A percentile compares a stretch with the other conserved stretches of the same genome.
phyloP scores from a whole-genome alignment of 2,797 vertebrate genomes.

The Enteromius afrohamiltoni region DNA sequence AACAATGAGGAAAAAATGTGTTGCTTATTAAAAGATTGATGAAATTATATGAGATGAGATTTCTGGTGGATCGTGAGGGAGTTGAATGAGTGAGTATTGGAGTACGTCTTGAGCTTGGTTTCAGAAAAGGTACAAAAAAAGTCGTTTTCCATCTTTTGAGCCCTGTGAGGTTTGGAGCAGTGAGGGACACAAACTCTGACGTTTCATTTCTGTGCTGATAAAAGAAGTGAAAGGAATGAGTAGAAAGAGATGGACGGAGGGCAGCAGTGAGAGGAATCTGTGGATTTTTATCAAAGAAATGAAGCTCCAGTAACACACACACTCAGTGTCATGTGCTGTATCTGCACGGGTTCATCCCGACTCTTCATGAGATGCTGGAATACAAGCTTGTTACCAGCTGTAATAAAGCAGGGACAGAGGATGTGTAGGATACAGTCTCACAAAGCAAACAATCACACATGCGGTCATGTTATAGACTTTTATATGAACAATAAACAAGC shows the following conservation, averaged over 20 bases:
- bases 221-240: slow-evolving; percentile 5
- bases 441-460: not conserved
- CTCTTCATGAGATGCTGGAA: not conserved
- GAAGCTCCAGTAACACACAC: not conserved
- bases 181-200: not conserved
- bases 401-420: not conserved
- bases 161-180: not conserved
- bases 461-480: not conserved
- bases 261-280: slow-evolving; percentile 15
- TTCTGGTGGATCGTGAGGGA: not conserved
- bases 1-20: not conserved
- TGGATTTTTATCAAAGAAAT: slow-evolving; percentile 30
- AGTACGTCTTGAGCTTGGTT: not conserved
- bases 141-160: not conserved
- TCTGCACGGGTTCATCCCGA: not conserved
- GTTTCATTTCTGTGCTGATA: not conserved
- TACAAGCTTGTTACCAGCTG: not conserved
- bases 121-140: too few relatives aligned
- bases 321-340: not conserved
- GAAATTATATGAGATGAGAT: too few relatives aligned
- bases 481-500: not conserved
- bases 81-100: not conserved
- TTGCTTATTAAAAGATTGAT: not conserved
- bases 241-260: not conserved
- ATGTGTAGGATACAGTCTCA: not conserved